phyloP scores from a whole-genome alignment of 30 jellyfish, hydroid and myxozoan species.

The Rhopilema esculentum region DNA sequence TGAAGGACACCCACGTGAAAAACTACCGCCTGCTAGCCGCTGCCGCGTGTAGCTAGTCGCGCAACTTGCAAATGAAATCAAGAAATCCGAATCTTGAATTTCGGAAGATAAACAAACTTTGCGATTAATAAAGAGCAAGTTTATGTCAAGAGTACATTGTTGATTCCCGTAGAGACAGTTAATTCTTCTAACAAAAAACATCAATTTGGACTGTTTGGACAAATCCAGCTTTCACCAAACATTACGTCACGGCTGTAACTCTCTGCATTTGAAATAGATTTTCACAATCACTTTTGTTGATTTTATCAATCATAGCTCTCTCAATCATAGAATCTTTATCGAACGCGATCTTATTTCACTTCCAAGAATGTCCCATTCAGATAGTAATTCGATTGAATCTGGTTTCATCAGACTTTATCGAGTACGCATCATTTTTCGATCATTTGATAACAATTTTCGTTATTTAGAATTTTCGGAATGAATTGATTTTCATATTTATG shows the following conservation, averaged over 20 bases:
- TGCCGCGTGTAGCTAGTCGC: not conserved
- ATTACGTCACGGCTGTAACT: not conserved
- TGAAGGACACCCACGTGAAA: too few relatives aligned
- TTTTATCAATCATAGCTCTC: not conserved
- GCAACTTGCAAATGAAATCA: not conserved
- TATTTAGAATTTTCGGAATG: too few relatives aligned
- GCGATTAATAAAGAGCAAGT: not conserved
- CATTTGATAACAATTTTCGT: too few relatives aligned
- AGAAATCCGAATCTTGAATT: not conserved
- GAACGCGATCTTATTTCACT: not conserved
- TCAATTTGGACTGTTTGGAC: not conserved
- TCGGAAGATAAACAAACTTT: not conserved
- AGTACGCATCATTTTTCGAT: too few relatives aligned
- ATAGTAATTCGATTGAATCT: too few relatives aligned
- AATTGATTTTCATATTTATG: too few relatives aligned
- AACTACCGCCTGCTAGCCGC: too few relatives aligned
- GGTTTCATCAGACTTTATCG: too few relatives aligned
- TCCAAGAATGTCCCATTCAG: not conserved
- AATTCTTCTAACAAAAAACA: not conserved
- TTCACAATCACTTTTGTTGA: not conserved
- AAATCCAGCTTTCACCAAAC: not conserved
- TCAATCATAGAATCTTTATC: not conserved
- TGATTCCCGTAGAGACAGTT: not conserved
- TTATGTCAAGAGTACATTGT: not conserved
- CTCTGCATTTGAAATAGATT: not conserved